Evolutionary conservation across 2,888 invertebrate species (phyloP).

Genomic region (Orthosia incerta): DNA sequence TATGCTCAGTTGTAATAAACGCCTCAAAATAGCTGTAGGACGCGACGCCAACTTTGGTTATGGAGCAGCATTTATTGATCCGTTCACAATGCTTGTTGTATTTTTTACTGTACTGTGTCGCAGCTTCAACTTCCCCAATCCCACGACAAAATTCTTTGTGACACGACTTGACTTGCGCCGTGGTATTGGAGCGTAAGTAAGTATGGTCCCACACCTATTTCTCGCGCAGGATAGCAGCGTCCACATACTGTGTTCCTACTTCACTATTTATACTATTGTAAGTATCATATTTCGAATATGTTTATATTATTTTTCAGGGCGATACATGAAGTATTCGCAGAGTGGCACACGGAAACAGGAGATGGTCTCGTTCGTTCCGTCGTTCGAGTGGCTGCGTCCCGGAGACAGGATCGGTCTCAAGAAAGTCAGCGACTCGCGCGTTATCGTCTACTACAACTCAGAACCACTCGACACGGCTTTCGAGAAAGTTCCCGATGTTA

Average conservation of each 20-base stretch:
- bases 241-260: background rate
- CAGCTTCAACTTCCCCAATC: background rate
- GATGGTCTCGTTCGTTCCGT: slow-evolving; percentile 83
- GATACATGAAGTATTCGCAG: slow-evolving; percentile 79
- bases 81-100: background rate
- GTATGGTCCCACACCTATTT: slow-evolving; percentile 1
- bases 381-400: slow-evolving; percentile 95
- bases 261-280: background rate
- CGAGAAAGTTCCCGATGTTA: slow-evolving; percentile 94
- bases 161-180: background rate
- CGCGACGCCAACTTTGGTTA: background rate
- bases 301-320: slow-evolving; percentile 72
- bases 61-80: background rate
- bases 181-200: background rate
- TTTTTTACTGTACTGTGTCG: background rate
- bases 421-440: slow-evolving; percentile 92
- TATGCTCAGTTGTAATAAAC: background rate
- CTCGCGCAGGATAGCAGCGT: background rate
- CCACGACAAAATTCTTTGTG: background rate
- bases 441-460: slow-evolving; percentile 95
- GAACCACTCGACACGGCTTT: slow-evolving; percentile 95
- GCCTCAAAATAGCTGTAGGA: background rate
- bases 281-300: slow-evolving; percentile 21
- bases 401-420: slow-evolving; percentile 95
- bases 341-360: slow-evolving; percentile 74